phyloP scores from a whole-genome alignment of 2,797 vertebrate genomes.

The Chaetophractus vellerosus region DNA sequence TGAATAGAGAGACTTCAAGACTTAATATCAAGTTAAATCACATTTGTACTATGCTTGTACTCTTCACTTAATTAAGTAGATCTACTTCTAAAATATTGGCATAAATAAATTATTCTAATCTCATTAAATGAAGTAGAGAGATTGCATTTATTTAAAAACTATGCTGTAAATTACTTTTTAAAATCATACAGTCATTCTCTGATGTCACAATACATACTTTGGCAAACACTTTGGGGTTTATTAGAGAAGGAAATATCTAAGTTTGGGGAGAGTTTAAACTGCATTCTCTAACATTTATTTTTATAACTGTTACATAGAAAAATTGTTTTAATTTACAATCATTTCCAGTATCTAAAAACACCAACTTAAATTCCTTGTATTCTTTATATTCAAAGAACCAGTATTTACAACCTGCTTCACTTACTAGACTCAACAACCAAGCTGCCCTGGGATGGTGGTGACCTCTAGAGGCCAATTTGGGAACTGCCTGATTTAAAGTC shows the following conservation, averaged over 20 bases:
- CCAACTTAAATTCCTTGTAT: neutral
- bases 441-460: neutral
- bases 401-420: rapidly evolving
- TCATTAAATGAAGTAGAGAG: neutral
- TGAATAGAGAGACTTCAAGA: neutral
- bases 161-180: neutral
- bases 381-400: neutral
- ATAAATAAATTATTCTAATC: neutral
- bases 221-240: neutral
- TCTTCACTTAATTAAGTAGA: neutral
- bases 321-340: neutral
- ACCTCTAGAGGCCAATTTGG: neutral
- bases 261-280: conserved; percentile 6
- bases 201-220: neutral
- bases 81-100: neutral
- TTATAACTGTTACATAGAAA: neutral
- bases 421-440: neutral
- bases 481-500: neutral
- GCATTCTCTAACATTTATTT: neutral
- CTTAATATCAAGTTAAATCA: neutral
- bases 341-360: neutral
- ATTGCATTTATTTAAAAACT: neutral
- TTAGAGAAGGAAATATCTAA: neutral
- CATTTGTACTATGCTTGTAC: neutral
- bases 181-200: neutral